Evolutionary conservation across 2,797 vertebrate species (phyloP).

Genomic region (Phrynocephalus vlangalii): DNA sequence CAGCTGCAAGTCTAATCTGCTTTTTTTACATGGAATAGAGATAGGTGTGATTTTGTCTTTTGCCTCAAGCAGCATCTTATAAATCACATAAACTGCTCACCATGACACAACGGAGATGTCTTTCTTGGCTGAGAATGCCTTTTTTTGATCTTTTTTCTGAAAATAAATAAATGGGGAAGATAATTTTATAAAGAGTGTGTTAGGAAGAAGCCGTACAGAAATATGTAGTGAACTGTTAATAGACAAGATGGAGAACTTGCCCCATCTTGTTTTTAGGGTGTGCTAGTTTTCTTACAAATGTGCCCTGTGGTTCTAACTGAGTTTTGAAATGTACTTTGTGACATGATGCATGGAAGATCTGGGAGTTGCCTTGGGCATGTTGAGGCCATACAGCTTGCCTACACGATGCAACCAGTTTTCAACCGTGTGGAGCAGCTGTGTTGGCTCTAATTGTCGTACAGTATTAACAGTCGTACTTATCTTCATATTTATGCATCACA

Average conservation of each 20-base stretch:
- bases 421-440: conserved; percentile 44
- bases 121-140: not conserved
- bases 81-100: not conserved
- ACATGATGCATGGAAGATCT: conserved; percentile 21
- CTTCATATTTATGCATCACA: not conserved
- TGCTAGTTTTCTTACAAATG: conserved; percentile 18
- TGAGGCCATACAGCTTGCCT: conserved; percentile 36
- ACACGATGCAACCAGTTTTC: conserved; percentile 5
- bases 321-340: rapidly evolving
- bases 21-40: not conserved
- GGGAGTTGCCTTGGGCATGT: conserved; percentile 49
- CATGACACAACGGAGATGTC: not conserved
- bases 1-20: not conserved
- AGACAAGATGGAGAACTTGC: conserved; percentile 20
- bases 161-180: not conserved
- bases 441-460: conserved; percentile 34
- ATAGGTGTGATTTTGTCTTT: not conserved
- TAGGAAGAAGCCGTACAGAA: conserved; percentile 39
- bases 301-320: conserved; percentile 43
- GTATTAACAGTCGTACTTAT: conserved; percentile 5
- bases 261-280: conserved; percentile 44
- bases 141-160: not conserved
- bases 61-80: not conserved
- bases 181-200: conserved; percentile 31
- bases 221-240: conserved; percentile 19